Evolutionary conservation across 2,888 invertebrate species (phyloP), one percentile per base, ranked within the genome.

Genomic region (Dicyrtomina minuta): DNA sequence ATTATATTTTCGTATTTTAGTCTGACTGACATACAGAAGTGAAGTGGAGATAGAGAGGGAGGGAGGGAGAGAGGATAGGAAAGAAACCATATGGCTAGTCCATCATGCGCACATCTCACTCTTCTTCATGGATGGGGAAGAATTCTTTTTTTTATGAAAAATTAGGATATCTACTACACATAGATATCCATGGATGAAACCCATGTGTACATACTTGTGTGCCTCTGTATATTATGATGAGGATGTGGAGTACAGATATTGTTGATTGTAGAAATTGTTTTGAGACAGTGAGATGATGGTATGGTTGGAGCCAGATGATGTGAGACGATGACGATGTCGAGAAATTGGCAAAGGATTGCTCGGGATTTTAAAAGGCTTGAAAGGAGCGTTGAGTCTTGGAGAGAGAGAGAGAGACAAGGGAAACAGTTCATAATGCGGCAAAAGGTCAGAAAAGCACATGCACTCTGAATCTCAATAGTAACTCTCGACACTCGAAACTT

Each of bases 401-500:
- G 22, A 1, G 27, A 33, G 33, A 2, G 27, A 27, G 33, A 53
- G 15, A 26, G 56, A 33, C 24, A 22, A n/a, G 53, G 26, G 24
- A 10, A 20, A 51, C 20, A 22, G 51, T 58, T 20, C 15, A 53
- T 15, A 24, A 24, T 53, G 33, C 15, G n/a, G 58, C 58, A 58
- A 49, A 62, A 62, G 62, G 62, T 62, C 62, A 65, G 43, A 51
- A 65, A 65, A 49, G 64, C 64, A 65, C 64, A 53, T 65, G 64
- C 51, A 51, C 33, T 53, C 13, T 17, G 33, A 33, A 33, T n/a
- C n/a, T n/a, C n/a, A 33, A 33, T 33, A 33, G 33, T 33, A 5
- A 5, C 33, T 33, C 33, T 33, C 8, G 33, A 33, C 33, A 33
- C 33, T 33, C 8, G 33, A 8, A 13, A 12, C 13, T 13, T 43